Percentiles rank a stretch among this genome's conserved stretches.
Evolutionary conservation across 1,140 invertebrate genomes (phyloP).

Genomic region (Zaprionus ghesquierei): DNA sequence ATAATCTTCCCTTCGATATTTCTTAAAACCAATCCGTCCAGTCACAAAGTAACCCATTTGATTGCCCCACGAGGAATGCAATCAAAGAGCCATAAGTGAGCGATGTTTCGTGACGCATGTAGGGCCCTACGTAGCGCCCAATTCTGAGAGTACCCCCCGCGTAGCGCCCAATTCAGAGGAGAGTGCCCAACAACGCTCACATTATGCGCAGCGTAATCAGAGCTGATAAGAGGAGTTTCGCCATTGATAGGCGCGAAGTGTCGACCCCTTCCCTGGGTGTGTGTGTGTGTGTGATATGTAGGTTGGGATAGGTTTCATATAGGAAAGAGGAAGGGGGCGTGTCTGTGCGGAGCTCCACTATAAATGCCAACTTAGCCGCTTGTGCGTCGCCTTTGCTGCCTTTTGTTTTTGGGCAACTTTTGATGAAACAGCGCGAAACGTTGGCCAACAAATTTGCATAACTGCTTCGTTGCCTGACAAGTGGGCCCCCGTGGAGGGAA

Average conservation of each 20-base stretch:
- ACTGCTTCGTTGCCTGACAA: constrained; percentile 59
- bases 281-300: neutral
- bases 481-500: constrained; percentile 9
- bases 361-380: constrained; percentile 25
- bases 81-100: too few relatives aligned
- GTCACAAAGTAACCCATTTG: too few relatives aligned
- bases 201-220: constrained; percentile 35
- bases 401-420: constrained; percentile 50
- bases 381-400: neutral
- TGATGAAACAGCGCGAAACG: constrained; percentile 72
- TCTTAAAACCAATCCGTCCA: too few relatives aligned
- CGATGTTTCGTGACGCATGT: too few relatives aligned
- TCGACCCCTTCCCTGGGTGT: neutral
- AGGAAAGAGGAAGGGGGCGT: too few relatives aligned
- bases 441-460: constrained; percentile 74
- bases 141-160: too few relatives aligned
- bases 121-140: too few relatives aligned
- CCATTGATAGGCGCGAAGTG: constrained; percentile 19
- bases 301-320: neutral
- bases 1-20: too few relatives aligned
- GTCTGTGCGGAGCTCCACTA: neutral
- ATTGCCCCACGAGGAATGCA: too few relatives aligned
- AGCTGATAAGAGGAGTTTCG: constrained; percentile 29
- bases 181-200: constrained; percentile 1
- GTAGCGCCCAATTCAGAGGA: neutral